Conservation (phyloP, 2,113 vertebrate species). For the Harpagus bidentatus region DNA sequence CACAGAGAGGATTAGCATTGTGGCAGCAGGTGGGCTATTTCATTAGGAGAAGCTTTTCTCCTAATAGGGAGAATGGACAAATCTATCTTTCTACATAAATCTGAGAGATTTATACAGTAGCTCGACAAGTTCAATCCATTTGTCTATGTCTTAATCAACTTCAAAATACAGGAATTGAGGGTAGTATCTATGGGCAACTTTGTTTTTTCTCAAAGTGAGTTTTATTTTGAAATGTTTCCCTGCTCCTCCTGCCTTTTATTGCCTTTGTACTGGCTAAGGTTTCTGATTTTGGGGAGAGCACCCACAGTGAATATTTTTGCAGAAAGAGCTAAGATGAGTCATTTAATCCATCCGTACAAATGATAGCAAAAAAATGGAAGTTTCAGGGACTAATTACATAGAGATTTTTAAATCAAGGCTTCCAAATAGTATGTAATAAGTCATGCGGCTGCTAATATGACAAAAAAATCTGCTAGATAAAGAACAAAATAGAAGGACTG, state of each 20-base stretch:
- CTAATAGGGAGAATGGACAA: not conserved
- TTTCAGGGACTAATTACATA: not conserved
- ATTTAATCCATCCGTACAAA: not conserved
- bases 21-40: not conserved
- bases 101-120: not conserved
- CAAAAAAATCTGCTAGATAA: not conserved
- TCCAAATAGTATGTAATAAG: not conserved
- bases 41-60: not conserved
- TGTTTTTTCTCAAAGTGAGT: not conserved
- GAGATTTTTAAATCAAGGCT: not conserved
- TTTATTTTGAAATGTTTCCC: not conserved
- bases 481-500: not conserved
- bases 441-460: not conserved
- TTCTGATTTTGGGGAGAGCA: not conserved
- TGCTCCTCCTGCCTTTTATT: not conserved
- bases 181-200: not conserved
- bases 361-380: not conserved
- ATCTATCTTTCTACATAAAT: not conserved
- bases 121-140: not conserved
- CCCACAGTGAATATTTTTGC: not conserved
- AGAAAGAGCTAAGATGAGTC: not conserved
- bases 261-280: not conserved
- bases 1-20: not conserved
- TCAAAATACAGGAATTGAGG: not conserved
- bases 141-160: not conserved